Evolutionary conservation across 30 jellyfish, hydroid and myxozoan species (phyloP), one percentile per base, ranked within the genome.

Genomic region (Aurelia coerulea): DNA sequence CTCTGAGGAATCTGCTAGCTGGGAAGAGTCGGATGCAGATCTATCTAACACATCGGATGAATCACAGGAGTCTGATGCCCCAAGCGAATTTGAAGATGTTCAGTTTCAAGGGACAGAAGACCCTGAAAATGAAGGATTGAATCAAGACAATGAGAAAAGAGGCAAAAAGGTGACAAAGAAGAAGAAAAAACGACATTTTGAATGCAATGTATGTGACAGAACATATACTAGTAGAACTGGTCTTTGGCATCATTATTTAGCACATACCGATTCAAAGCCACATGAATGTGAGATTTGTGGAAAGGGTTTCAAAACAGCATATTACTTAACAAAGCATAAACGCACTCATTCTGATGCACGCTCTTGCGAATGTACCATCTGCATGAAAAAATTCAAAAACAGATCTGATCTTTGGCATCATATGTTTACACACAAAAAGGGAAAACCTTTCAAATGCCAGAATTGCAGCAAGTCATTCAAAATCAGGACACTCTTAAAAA

Each of bases 211-310:
- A 17, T 60, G 70, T 23, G 70, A 34, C 31, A 60, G 13, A 23
- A 23, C 35, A 17, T 60, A 60, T 5, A 60, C 70, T 3, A 60
- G 35, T 0, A 11, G 9, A 3, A 60, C 10, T 60, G 70, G 70
- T 23, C 31, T 60, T 11, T 60, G 70, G 70, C 70, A 60, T 60
- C 70, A 60, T 5, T n/a, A 60, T 60, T 60, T 60, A 23, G 31
- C 70, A 23, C 70, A 60, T 34, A 60, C 70, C 35, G 70, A 60
- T 23, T 60, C 70, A 2, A 60, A 34, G 70, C 70, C 70, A 17
- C 70, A 60, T 60, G 70, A 60, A 13, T 60, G 70, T 11, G 70
- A 60, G 31, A 60, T 23, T 60, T 60, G 70, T 60, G 35, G 35
- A n/a, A 68, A 68, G 79, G 19, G 52, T 60, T 60, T 60, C 35